Evolutionary conservation across 2,888 invertebrate genomes (phyloP).

Genomic region (Trichogramma dendrolimi): DNA sequence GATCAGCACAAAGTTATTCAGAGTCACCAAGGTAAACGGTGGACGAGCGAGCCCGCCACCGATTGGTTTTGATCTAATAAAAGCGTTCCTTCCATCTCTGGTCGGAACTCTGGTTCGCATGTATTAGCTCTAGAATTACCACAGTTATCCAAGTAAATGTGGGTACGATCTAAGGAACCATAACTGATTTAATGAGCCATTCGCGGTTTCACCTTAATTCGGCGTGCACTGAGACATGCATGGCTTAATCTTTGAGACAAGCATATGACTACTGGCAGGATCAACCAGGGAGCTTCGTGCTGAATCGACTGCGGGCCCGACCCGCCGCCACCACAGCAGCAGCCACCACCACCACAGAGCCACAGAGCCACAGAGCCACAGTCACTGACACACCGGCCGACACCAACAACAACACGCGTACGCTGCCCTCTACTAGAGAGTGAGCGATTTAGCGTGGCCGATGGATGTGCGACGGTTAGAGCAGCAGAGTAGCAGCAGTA

Average conservation of each 20-base stretch:
- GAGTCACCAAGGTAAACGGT: slow-evolving; percentile 54
- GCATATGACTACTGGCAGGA: slow-evolving; percentile 60
- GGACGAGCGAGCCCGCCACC: slow-evolving; percentile 49
- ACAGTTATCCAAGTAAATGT: slow-evolving; percentile 59
- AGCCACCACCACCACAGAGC: no score
- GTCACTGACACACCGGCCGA: no score
- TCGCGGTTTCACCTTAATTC: slow-evolving; percentile 58
- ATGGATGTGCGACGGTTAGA: no score
- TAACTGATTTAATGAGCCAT: slow-evolving; percentile 62
- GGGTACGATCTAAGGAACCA: slow-evolving; percentile 56
- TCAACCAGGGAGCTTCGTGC: slow-evolving; percentile 47
- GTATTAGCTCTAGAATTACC: slow-evolving; percentile 68
- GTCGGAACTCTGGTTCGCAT: slow-evolving; percentile 56
- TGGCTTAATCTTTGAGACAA: slow-evolving; percentile 67
- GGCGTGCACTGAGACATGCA: slow-evolving; percentile 64
- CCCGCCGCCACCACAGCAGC: no score
- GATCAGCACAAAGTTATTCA: slow-evolving; percentile 51
- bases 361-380: no score
- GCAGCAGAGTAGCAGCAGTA: no score
- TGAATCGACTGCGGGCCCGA: no score
- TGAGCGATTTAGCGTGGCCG: no score
- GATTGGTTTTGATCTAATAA: slow-evolving; percentile 56
- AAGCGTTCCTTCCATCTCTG: slow-evolving; percentile 48
- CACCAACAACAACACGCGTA: no score
- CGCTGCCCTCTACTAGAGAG: no score